These are phyloP conservation scores for Tursiops truncatus DNA, from an alignment of 2,113 vertebrate genomes.

Conservation along the genomic window DNA sequence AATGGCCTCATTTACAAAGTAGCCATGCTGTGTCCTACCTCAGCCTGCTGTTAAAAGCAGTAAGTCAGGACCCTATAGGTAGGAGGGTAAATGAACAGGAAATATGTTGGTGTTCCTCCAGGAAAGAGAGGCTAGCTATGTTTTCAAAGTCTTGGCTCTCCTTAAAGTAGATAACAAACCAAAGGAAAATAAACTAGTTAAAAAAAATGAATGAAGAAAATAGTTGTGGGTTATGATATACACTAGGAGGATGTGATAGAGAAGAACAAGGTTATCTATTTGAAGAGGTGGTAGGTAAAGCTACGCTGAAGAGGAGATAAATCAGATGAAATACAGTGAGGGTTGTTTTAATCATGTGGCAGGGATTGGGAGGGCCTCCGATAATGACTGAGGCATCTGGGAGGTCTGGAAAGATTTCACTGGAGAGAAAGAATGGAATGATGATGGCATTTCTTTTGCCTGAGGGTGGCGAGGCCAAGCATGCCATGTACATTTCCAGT, in stretches of 20 bases:
- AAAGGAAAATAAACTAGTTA: neutral
- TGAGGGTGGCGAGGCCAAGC: neutral
- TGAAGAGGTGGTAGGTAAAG: rapidly evolving
- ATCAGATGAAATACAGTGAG: neutral
- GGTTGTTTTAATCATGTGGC: neutral
- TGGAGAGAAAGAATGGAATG: neutral
- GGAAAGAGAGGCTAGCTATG: neutral
- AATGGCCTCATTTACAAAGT: neutral
- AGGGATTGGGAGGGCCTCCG: neutral
- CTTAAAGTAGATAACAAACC: neutral
- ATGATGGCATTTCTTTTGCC: neutral
- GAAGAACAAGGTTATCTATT: neutral
- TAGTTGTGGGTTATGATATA: neutral
- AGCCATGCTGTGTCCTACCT: neutral
- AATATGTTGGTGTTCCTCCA: neutral
- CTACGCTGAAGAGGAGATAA: neutral
- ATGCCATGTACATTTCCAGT: neutral
- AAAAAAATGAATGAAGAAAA: neutral
- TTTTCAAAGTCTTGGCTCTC: neutral
- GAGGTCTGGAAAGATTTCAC: neutral
- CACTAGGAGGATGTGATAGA: neutral
- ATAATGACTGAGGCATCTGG: neutral
- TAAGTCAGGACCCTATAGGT: neutral
- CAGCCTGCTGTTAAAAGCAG: neutral
- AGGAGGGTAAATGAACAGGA: neutral